Evolutionary conservation across 2,797 vertebrate species (phyloP), one percentile per base, ranked within the genome.

Genomic region (Morus bassanus): DNA sequence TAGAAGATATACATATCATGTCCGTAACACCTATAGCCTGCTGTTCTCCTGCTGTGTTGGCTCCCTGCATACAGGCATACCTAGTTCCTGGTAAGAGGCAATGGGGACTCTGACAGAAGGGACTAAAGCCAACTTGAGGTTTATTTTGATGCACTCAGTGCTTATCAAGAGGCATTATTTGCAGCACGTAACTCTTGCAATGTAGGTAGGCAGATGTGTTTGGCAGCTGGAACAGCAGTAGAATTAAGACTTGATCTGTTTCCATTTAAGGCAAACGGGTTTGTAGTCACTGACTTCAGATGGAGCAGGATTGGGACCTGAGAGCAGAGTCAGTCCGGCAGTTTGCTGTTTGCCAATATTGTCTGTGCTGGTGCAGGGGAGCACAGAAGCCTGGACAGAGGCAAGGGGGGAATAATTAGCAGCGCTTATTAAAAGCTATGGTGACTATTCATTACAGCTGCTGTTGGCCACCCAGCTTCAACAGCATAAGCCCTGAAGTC

Each of bases 381-480:
- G 68, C 0, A 0, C 33, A 76, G 67, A 69, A 63, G 35, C 39
- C 45, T 2, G 1, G 50, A 60, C 11, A 48, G 48, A 81, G 73
- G 61, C 4, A 8, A 14, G 30, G 43, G 72, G 80, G 50, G 53
- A 63, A 88, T 78, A 95, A 97, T 96, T 93, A 93, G 51, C 79
- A 74, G 54, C 0, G 6, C 67, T 88, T 94, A 80, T 93, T 96
- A 96, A 95, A 96, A 95, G 67, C 53, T 70, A 25, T 39, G 79
- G 72, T 15, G 12, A 95, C 96, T 90, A 86, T 69, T 78, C 75
- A 79, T 77, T 94, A 80, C 39, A 72, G 78, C 75, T 80, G 60
- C 85, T 91, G 45, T 92, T 50, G 87, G 46, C 88, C 70, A 83
- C 57, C n/a, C 35, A 88, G 75, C 76, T 74, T 94, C 81, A 78